A percentile compares a stretch with the other conserved stretches of the same genome.
Conservation (phyloP, 1,140 invertebrate species). For the Cydia strobilella region DNA sequence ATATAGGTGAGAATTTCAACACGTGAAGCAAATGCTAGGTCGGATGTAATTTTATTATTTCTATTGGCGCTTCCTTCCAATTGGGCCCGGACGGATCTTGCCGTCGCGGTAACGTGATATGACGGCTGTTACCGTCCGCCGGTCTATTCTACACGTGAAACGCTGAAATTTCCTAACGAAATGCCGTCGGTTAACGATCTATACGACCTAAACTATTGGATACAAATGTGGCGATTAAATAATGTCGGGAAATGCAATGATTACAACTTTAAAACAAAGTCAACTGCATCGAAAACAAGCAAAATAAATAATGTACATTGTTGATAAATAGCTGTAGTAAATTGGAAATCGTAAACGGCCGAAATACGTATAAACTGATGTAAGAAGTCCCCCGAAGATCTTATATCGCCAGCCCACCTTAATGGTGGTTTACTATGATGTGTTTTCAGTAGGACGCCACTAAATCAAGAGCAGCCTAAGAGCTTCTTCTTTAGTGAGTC, state of each 20-base stretch:
- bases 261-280: not conserved
- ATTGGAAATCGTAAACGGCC: no score
- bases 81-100: constrained; percentile 4
- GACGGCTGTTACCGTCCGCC: not conserved
- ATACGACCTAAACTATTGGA: not conserved
- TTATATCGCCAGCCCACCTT: no score
- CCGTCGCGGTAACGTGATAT: constrained; percentile 7
- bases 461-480: no score
- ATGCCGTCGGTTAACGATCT: not conserved
- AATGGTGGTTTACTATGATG: no score
- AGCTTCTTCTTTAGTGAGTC: no score
- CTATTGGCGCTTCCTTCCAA: constrained; percentile 10
- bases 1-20: not conserved
- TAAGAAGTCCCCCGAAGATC: no score
- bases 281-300: no score
- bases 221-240: not conserved
- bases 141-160: not conserved
- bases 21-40: not conserved
- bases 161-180: not conserved
- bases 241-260: not conserved
- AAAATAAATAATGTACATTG: no score
- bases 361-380: no score
- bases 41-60: constrained; percentile 21
- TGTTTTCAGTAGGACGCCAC: no score
- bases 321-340: no score